Percentiles rank a stretch among this genome's conserved stretches.
phyloP scores from a whole-genome alignment of 1,140 invertebrate genomes.

The Chironomus striatipennis region DNA sequence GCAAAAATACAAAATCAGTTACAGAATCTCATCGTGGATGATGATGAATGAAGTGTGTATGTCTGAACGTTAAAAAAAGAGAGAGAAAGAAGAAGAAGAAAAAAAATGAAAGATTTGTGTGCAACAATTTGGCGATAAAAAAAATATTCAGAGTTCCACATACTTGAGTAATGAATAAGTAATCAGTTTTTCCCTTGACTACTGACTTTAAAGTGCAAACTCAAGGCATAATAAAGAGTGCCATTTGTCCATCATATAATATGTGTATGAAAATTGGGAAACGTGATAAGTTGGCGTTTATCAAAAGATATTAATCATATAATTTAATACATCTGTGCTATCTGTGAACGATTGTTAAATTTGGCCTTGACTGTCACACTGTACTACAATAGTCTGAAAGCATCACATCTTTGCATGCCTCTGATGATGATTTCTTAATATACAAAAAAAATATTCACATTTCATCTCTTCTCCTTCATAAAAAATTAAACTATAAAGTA shows the following conservation, averaged over 20 bases:
- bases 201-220: neutral
- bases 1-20: neutral
- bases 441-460: no score
- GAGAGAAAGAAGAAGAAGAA: neutral
- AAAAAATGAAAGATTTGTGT: neutral
- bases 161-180: slow-evolving; percentile 13
- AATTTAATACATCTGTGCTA: no score
- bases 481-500: neutral
- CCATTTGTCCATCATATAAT: no score
- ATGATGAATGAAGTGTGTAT: neutral
- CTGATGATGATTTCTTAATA: slow-evolving; percentile 3
- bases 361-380: neutral
- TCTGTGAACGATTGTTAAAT: neutral
- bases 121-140: neutral
- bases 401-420: neutral
- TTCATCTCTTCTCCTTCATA: no score
- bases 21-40: neutral
- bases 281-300: no score
- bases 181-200: neutral
- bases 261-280: no score
- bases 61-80: neutral
- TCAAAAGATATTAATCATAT: no score
- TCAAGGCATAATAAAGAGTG: no score
- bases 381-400: neutral
- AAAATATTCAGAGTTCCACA: neutral